Evolutionary conservation across 2,797 vertebrate genomes (phyloP).

Genomic region (Scleropages formosus): DNA sequence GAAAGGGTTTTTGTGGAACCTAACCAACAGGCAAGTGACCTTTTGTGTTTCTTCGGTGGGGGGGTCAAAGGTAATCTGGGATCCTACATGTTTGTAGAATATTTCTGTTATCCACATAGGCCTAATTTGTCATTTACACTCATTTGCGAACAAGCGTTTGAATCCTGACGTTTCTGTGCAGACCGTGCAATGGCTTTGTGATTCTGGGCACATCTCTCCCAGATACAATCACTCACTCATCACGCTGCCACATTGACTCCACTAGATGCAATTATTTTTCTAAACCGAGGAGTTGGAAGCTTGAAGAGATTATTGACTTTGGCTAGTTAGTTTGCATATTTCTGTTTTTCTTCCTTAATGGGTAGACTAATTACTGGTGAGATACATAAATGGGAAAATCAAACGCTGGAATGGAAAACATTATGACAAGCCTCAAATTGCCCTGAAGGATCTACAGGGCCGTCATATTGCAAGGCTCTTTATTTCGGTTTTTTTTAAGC

Average conservation of each 20-base stretch:
- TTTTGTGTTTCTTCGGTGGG: no score
- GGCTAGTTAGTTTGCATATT: constrained; percentile 42
- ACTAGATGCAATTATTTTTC: constrained; percentile 64
- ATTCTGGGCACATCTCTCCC: constrained; percentile 42
- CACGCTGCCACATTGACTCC: constrained; percentile 52
- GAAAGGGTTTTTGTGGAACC: no score
- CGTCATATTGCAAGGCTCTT: not conserved
- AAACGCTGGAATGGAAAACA: constrained; percentile 16
- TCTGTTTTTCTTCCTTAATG: constrained; percentile 21
- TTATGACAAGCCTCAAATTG: constrained; percentile 12
- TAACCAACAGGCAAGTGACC: no score
- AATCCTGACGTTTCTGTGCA: constrained; percentile 43
- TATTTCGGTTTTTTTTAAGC: constrained; percentile 15
- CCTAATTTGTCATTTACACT: not conserved
- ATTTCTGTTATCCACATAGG: no score
- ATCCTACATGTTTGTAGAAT: no score
- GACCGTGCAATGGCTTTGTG: constrained; percentile 47
- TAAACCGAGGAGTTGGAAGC: constrained; percentile 48
- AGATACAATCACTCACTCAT: constrained; percentile 58
- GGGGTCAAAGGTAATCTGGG: not conserved
- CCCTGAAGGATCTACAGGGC: constrained; percentile 14
- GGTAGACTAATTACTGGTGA: constrained; percentile 23
- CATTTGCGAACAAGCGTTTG: constrained; percentile 42
- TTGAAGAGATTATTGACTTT: constrained; percentile 54
- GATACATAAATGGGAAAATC: constrained; percentile 20